Evolutionary conservation across 2,797 vertebrate species (phyloP).

Genomic region (Microctenopoma lineatum): DNA sequence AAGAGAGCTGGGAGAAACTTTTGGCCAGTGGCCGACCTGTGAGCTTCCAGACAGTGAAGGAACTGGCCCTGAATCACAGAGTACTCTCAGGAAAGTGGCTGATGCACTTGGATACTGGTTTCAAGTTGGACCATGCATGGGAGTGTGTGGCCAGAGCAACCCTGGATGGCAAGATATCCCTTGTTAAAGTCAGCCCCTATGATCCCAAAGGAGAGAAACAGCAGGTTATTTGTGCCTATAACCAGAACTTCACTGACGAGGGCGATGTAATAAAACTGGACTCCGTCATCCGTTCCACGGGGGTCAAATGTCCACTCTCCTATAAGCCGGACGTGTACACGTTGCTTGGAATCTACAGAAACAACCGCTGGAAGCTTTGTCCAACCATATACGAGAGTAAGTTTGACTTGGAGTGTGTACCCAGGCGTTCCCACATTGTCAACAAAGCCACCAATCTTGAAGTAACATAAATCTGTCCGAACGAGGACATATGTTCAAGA

Average conservation of each 20-base stretch:
- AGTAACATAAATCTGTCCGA: constrained; percentile 78
- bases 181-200: constrained; percentile 88
- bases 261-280: constrained; percentile 86
- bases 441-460: constrained; percentile 89
- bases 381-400: constrained; percentile 94
- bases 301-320: constrained; percentile 88
- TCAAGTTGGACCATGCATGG: constrained; percentile 93
- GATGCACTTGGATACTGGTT: constrained; percentile 90
- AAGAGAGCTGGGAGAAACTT: constrained; percentile 90
- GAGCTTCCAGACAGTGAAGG: constrained; percentile 85
- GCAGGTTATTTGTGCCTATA: constrained; percentile 92
- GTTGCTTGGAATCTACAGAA: constrained; percentile 91
- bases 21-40: constrained; percentile 82
- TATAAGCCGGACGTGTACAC: constrained; percentile 94
- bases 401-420: constrained; percentile 89
- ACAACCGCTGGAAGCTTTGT: constrained; percentile 92
- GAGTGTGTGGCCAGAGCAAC: constrained; percentile 86
- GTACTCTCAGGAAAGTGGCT: constrained; percentile 92
- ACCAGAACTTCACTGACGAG: constrained; percentile 89
- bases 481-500: background rate
- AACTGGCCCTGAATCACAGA: constrained; percentile 88
- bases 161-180: constrained; percentile 84
- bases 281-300: constrained; percentile 84
- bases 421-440: constrained; percentile 88
- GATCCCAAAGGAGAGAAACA: constrained; percentile 73